Evolutionary conservation across 2,113 vertebrate species (phyloP).

Genomic region (Nycticryphes semicollaris): DNA sequence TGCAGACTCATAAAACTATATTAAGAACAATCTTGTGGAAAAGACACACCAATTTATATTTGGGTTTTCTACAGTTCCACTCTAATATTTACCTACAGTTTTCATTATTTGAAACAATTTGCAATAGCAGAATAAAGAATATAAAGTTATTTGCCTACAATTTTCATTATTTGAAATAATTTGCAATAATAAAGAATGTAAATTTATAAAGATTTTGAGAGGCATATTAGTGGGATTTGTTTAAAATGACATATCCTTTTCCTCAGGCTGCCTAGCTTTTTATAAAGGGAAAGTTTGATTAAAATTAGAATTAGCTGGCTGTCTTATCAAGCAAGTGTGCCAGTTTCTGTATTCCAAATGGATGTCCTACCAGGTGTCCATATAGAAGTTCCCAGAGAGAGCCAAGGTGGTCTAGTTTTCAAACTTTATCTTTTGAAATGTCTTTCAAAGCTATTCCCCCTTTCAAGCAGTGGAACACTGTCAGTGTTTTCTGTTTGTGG

Average conservation of each 20-base stretch:
- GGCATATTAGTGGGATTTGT: not conserved
- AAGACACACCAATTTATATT: not conserved
- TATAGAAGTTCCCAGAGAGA: not conserved
- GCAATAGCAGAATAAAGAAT: not conserved
- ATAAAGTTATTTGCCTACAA: not conserved
- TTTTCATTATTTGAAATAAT: not conserved
- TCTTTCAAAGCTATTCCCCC: not conserved
- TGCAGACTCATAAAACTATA: not conserved
- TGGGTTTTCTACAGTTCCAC: not conserved
- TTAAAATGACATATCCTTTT: not conserved
- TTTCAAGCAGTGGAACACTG: not conserved
- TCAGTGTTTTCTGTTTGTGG: not conserved
- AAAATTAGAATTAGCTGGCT: not conserved
- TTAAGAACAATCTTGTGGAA: not conserved
- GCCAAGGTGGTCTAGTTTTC: not conserved
- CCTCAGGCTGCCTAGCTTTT: not conserved
- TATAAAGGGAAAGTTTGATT: not conserved
- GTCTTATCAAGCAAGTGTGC: not conserved
- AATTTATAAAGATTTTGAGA: not conserved
- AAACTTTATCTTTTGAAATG: not conserved
- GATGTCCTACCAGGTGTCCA: not conserved
- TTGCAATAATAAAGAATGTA: not conserved
- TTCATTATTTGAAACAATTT: not conserved
- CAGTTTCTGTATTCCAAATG: not conserved
- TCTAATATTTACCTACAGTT: not conserved